Conservation (phyloP, 2,113 vertebrate genomes). For the Ceratotherium simum region DNA sequence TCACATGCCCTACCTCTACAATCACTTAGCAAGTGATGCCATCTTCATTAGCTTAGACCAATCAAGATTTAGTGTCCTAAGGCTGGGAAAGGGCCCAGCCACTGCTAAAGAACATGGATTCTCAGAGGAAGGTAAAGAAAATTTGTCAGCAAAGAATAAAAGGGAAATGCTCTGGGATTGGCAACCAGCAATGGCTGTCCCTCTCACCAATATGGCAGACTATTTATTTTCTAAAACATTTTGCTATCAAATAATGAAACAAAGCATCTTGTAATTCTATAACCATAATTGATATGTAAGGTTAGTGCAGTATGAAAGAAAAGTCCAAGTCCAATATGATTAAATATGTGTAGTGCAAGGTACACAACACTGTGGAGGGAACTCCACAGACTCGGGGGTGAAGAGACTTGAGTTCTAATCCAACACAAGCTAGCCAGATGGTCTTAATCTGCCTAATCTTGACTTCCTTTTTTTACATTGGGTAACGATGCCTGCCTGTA, state of each 20-base stretch:
- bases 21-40: neutral
- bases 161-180: neutral
- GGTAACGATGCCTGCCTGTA: neutral
- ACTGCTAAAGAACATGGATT: neutral
- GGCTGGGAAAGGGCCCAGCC: neutral
- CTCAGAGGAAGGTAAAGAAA: neutral
- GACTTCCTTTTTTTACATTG: neutral
- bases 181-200: neutral
- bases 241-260: constrained; percentile 18
- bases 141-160: neutral
- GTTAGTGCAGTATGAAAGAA: neutral
- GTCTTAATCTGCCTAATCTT: neutral
- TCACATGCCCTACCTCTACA: neutral
- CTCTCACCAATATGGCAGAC: neutral
- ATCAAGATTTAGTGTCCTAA: neutral
- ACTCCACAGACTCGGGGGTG: too few species aligned
- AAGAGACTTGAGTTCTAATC: neutral
- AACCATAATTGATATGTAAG: neutral
- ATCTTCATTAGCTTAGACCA: neutral
- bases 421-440: neutral
- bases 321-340: neutral
- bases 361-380: neutral
- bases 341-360: neutral
- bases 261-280: neutral
- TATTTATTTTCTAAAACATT: constrained; percentile 12